A percentile compares a stretch with the other conserved stretches of the same genome.
Evolutionary conservation across 2,888 invertebrate species (phyloP).

Genomic region (Matsumyia berberina): DNA sequence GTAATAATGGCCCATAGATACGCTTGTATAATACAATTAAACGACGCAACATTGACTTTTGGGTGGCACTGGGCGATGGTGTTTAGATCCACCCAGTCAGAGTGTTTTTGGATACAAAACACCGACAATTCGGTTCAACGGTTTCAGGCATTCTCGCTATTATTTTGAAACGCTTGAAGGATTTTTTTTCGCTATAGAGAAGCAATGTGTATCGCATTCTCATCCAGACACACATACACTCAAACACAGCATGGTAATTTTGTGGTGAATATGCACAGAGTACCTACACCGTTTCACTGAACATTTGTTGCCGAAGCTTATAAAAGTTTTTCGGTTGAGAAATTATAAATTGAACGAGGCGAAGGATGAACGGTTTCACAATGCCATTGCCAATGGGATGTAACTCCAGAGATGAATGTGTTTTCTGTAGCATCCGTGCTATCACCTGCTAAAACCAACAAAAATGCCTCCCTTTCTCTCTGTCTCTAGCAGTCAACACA

Average conservation of each 20-base stretch:
- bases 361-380: slow-evolving; percentile 30
- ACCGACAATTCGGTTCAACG: slow-evolving; percentile 43
- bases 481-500: background rate
- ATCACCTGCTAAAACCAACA: too few species aligned
- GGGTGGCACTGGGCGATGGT: background rate
- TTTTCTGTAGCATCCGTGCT: background rate
- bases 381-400: slow-evolving; percentile 1
- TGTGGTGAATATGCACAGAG: slow-evolving; percentile 28
- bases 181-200: background rate
- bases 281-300: slow-evolving; percentile 13
- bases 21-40: slow-evolving; percentile 43
- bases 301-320: slow-evolving; percentile 35
- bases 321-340: slow-evolving; percentile 51
- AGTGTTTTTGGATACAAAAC: slow-evolving; percentile 29
- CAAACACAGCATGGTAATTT: slow-evolving; percentile 12
- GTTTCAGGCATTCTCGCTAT: slow-evolving; percentile 12
- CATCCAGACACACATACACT: too few species aligned
- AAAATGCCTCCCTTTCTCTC: too few species aligned
- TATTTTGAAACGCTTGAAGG: slow-evolving; percentile 45
- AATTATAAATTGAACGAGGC: slow-evolving; percentile 43
- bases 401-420: too few species aligned
- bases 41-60: slow-evolving; percentile 50
- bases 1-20: slow-evolving; percentile 29
- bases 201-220: too few species aligned
- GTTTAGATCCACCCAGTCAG: background rate